phyloP scores from a whole-genome alignment of 2,113 vertebrate species.

The Tauraco erythrolophus region DNA sequence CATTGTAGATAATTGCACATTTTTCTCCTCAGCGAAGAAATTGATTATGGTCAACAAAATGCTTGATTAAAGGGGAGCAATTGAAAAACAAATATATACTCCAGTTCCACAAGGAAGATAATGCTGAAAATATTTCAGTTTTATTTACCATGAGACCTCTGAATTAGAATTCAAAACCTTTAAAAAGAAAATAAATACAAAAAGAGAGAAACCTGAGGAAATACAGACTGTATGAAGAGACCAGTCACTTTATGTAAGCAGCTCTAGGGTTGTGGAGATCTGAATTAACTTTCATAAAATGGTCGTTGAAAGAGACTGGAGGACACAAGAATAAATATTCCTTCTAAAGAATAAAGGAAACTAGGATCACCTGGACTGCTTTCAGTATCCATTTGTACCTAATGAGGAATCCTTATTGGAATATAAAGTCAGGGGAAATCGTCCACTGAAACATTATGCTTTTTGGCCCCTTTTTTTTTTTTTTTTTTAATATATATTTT shows the following conservation, averaged over 20 bases:
- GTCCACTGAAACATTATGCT: neutral
- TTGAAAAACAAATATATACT: slow-evolving; percentile 18
- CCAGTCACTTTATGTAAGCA: neutral
- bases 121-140: neutral
- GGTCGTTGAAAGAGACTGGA: neutral
- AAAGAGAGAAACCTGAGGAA: neutral
- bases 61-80: slow-evolving; percentile 50
- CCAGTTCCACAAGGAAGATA: neutral
- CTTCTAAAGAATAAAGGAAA: neutral
- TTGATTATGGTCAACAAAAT: slow-evolving; percentile 64
- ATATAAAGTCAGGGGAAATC: neutral
- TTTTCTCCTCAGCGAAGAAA: slow-evolving; percentile 54
- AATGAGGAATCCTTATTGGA: neutral
- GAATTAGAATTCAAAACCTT: neutral
- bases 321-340: neutral
- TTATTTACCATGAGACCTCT: neutral
- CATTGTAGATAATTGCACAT: slow-evolving; percentile 65
- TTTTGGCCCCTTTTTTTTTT: neutral
- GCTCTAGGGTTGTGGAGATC: neutral
- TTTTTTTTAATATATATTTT: neutral
- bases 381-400: neutral
- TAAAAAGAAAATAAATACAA: neutral
- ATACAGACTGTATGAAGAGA: neutral
- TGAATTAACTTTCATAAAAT: slow-evolving; percentile 4
- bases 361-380: neutral